A percentile compares a stretch with the other conserved stretches of the same genome.
phyloP scores from a whole-genome alignment of 2,113 vertebrate species.

The Callopanchax toddi region DNA sequence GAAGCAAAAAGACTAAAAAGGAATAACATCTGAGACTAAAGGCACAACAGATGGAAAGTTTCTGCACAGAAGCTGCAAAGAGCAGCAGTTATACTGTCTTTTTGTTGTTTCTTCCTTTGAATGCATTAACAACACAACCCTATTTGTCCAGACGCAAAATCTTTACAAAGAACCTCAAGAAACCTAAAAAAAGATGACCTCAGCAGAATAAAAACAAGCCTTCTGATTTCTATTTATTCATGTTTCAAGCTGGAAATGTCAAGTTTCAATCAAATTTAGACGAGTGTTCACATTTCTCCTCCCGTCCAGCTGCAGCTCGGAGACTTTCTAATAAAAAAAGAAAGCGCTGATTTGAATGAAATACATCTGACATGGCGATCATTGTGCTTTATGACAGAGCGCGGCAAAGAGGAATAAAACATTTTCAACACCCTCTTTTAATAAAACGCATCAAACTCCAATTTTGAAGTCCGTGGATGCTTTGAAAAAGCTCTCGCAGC shows the following conservation, averaged over 20 bases:
- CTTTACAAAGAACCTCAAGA: neutral
- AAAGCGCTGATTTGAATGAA: conserved; percentile 1
- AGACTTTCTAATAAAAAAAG: neutral
- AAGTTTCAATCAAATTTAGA: neutral
- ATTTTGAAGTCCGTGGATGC: neutral
- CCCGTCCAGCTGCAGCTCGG: neutral
- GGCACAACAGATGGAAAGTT: too few species aligned
- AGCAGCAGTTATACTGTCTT: neutral
- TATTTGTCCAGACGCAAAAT: neutral
- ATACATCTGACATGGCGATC: neutral
- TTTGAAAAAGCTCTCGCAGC: conserved; percentile 5
- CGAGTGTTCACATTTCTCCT: neutral
- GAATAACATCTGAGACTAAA: too few species aligned
- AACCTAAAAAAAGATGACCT: neutral
- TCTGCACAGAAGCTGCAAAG: neutral
- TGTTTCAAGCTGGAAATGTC: neutral
- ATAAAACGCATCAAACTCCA: conserved; percentile 4
- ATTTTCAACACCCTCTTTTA: conserved; percentile 4
- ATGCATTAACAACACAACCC: neutral
- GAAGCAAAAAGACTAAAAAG: too few species aligned
- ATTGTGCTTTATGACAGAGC: neutral
- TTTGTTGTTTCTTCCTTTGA: neutral
- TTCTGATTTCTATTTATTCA: neutral
- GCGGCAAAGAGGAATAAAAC: neutral
- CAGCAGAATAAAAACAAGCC: neutral